Evolutionary conservation across 2,113 vertebrate genomes (phyloP).

Genomic region (Capreolus pygargus): DNA sequence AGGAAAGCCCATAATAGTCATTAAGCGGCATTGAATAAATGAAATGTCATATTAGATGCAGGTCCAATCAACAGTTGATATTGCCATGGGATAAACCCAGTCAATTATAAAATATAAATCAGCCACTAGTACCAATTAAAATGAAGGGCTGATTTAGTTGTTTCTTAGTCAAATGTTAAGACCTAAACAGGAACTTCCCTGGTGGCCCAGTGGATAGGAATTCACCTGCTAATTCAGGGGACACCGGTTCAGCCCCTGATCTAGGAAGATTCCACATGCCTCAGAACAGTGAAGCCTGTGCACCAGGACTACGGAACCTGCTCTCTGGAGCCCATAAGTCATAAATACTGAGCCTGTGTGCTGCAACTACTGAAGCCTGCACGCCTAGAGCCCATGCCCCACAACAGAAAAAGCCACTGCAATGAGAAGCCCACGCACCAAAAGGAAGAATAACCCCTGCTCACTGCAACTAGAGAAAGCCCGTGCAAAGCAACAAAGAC

Average conservation of each 20-base stretch:
- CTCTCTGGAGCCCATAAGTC: background rate
- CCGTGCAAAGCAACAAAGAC: background rate
- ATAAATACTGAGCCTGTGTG: background rate
- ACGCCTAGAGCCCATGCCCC: background rate
- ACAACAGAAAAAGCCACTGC: background rate
- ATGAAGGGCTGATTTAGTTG: background rate
- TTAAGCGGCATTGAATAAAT: background rate
- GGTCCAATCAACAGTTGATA: background rate
- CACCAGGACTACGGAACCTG: background rate
- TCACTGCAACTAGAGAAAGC: background rate
- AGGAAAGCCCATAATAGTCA: background rate
- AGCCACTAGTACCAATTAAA: background rate
- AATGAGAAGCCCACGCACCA: background rate
- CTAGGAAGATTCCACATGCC: background rate
- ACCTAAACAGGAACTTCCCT: background rate
- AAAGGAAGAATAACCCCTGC: background rate
- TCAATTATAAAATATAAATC: background rate
- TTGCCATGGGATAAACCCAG: background rate
- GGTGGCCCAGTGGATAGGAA: background rate
- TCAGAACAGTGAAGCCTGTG: background rate
- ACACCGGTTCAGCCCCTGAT: background rate
- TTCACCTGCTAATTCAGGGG: background rate
- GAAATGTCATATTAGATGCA: background rate
- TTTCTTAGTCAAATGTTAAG: slow-evolving; percentile 20
- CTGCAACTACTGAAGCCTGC: background rate